Evolutionary conservation across 2,888 invertebrate species (phyloP).

Genomic region (Sarcophaga subvicina): DNA sequence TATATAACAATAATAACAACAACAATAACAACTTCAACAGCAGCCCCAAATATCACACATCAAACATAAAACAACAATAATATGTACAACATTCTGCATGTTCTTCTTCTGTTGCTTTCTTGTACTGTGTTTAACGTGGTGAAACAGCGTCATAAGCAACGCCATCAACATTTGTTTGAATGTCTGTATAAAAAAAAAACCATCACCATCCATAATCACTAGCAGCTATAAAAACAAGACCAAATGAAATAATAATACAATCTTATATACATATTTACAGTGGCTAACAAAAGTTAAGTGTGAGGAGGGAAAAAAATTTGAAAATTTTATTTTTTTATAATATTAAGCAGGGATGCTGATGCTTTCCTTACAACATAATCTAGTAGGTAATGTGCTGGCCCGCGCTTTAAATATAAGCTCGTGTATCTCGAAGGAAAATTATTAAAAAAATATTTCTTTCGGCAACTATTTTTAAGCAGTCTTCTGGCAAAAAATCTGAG

Average conservation of each 20-base stretch:
- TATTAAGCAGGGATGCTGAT: no score
- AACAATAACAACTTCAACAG: slow-evolving; percentile 3
- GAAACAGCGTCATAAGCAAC: slow-evolving; percentile 69
- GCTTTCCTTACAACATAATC: no score
- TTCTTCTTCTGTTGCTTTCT: not conserved
- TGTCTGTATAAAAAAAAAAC: slow-evolving; percentile 55
- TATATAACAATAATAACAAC: slow-evolving; percentile 29
- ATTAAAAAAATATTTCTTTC: no score
- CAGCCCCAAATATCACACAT: slow-evolving; percentile 58
- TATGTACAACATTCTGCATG: slow-evolving; percentile 20
- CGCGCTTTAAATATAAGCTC: no score
- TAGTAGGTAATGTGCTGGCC: no score
- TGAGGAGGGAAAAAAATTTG: no score
- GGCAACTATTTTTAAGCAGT: no score
- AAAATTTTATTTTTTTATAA: no score
- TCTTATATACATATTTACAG: not conserved
- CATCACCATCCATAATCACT: slow-evolving; percentile 60
- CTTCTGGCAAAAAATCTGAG: no score
- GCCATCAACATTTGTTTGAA: slow-evolving; percentile 58
- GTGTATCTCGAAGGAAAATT: no score
- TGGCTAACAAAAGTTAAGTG: slow-evolving; percentile 12
- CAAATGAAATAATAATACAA: slow-evolving; percentile 30
- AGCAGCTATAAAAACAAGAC: slow-evolving; percentile 38
- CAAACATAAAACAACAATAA: slow-evolving; percentile 68
- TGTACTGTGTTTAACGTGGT: slow-evolving; percentile 58